Evolutionary conservation across 2,888 invertebrate genomes (phyloP).

Genomic region (Vesta saturnalis): DNA sequence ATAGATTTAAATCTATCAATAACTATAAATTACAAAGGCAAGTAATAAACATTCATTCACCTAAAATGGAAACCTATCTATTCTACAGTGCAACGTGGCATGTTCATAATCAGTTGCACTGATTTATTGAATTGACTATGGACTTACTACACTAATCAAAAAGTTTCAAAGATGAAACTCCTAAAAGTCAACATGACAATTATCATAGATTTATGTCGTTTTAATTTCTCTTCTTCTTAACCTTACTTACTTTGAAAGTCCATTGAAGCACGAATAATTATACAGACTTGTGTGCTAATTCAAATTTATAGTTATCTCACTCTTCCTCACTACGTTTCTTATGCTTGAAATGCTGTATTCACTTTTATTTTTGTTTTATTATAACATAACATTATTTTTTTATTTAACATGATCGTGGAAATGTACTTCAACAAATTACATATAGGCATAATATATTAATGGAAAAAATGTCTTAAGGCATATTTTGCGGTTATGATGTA

Average conservation of each 20-base stretch:
- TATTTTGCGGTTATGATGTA: background rate
- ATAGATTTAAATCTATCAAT: background rate
- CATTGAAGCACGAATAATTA: conserved; percentile 8
- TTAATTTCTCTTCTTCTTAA: background rate
- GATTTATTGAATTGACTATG: background rate
- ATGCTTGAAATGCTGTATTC: background rate
- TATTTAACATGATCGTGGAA: background rate
- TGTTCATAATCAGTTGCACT: background rate
- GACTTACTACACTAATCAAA: background rate
- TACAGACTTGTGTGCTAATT: background rate
- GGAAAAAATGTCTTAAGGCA: too few relatives aligned
- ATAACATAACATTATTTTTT: background rate
- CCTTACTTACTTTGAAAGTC: conserved; percentile 7
- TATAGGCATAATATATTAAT: too few relatives aligned
- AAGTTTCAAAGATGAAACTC: background rate
- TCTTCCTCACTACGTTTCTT: background rate
- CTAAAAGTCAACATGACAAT: conserved; percentile 2
- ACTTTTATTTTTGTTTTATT: background rate
- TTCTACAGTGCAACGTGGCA: background rate
- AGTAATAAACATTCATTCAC: background rate
- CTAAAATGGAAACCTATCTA: background rate
- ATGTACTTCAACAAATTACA: too few relatives aligned
- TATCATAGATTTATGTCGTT: conserved; percentile 5
- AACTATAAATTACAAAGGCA: background rate
- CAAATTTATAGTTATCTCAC: conserved; percentile 1